Base-by-base conservation (phyloP, 1,140 invertebrate species). In the Pseudachorutes palmiensis region DNA sequence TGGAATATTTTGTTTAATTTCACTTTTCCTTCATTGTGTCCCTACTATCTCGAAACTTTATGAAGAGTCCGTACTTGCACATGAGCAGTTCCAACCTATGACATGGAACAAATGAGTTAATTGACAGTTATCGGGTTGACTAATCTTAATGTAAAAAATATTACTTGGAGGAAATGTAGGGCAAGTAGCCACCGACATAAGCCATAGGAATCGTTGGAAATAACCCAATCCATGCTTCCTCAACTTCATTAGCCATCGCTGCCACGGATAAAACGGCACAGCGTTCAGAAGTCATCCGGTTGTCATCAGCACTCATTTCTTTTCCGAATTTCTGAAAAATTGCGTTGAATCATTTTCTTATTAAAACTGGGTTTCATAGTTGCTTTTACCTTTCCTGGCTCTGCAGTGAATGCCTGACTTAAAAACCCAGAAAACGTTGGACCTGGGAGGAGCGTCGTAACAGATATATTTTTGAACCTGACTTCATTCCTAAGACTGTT, bases 371-470 rank as follows among this genome's bases (percentile, higher is more conserved):
- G 24, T 24, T 14, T 29, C n/a, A n/a, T n/a, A n/a, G n/a, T n/a
- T n/a, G n/a, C n/a, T n/a, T n/a, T n/a, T n/a, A 87, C 85, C 77
- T 86, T 77, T 51, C 84, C 85, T 16, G 77, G 65, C 65, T 82
- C 82, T 24, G 80, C 84, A 0, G 88, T 91, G 74, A 88, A 90
- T 71, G 84, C 82, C 75, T 86, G 82, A 58, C 81, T 71, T n/a
- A 90, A 77, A 69, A 91, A 86, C 71, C 88, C 83, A 0, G 87
- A 88, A 75, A 85, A 85, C 33, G 85, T 81, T 16, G 90, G 87
- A 22, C 90, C 90, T 2, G 89, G 89, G 70, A 88, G 89, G 26
- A 89, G 77, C n/a, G 91, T 74, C 0, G 85, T 87, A 0, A 92
- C 80, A n/a, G 79, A 74, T 36, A 89, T 80, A 68, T 84, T 82